Evolutionary conservation across 2,113 vertebrate genomes (phyloP).

Genomic region (Pseudopipra pipra): DNA sequence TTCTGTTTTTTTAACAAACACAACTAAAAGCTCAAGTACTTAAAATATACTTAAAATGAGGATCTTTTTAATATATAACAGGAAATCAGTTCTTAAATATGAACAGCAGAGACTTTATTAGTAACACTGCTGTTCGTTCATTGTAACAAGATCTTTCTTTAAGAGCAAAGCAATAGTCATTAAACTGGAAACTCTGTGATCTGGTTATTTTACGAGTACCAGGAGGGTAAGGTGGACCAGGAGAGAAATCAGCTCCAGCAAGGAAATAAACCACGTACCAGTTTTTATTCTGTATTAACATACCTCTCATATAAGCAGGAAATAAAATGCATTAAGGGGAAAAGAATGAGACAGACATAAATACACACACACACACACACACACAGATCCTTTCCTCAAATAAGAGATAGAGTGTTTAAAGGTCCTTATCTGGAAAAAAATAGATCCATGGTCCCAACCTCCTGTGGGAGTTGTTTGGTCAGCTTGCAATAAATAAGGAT

Average conservation of each 20-base stretch:
- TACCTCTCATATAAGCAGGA: background rate
- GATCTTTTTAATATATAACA: background rate
- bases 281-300: background rate
- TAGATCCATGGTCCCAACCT: background rate
- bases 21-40: background rate
- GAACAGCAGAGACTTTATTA: conserved; percentile 2
- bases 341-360: background rate
- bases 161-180: conserved; percentile 18
- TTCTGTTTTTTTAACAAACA: conserved; percentile 43
- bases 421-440: background rate
- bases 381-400: background rate
- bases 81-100: conserved; percentile 2
- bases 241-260: background rate
- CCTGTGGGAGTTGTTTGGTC: background rate
- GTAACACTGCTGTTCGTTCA: background rate
- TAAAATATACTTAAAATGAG: background rate
- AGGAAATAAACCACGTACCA: background rate
- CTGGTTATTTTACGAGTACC: conserved; percentile 4
- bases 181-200: conserved; percentile 23
- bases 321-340: background rate
- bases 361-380: background rate
- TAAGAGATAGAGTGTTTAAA: background rate
- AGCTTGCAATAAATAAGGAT: background rate
- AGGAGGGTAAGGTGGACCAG: background rate
- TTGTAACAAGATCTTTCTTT: conserved; percentile 19